A percentile compares a stretch with the other conserved stretches of the same genome.
phyloP scores from a whole-genome alignment of 2,888 invertebrate genomes.

The Polymixis lichenea region DNA sequence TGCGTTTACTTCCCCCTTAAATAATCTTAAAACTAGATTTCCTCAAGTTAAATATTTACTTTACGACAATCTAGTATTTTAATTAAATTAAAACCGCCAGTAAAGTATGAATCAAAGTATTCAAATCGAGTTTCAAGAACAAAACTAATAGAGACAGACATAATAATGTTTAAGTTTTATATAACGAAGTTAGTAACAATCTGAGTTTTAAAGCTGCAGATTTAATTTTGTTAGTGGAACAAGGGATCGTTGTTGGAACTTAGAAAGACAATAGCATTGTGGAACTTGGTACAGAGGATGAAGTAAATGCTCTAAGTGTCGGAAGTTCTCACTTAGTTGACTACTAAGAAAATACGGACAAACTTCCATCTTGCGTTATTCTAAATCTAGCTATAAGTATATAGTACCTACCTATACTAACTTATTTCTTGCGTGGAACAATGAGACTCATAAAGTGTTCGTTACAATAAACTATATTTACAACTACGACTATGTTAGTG shows the following conservation, averaged over 20 bases:
- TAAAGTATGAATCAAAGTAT: slow-evolving; percentile 18
- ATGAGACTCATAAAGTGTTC: too few relatives aligned
- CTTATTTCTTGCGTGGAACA: too few relatives aligned
- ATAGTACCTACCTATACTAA: too few relatives aligned
- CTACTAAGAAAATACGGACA: slow-evolving; percentile 24
- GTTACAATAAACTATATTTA: too few relatives aligned
- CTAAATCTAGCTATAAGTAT: background rate
- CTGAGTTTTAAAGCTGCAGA: slow-evolving; percentile 34
- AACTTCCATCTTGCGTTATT: background rate
- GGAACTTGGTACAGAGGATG: slow-evolving; percentile 10
- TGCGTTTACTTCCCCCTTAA: too few relatives aligned
- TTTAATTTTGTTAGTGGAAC: slow-evolving; percentile 46
- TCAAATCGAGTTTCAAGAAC: slow-evolving; percentile 23
- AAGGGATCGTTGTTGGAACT: slow-evolving; percentile 19
- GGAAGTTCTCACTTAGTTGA: slow-evolving; percentile 12
- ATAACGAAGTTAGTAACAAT: slow-evolving; percentile 26
- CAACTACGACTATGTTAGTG: too few relatives aligned
- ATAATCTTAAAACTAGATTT: background rate
- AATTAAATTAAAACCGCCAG: slow-evolving; percentile 21
- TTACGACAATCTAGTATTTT: background rate
- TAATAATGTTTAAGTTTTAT: slow-evolving; percentile 1
- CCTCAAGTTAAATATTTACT: slow-evolving; percentile 1
- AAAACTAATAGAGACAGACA: slow-evolving; percentile 6
- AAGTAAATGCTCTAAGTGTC: slow-evolving; percentile 25
- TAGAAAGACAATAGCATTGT: slow-evolving; percentile 9